Evolutionary conservation across 1,140 invertebrate species (phyloP).

Genomic region (Cyclargus thomasi): DNA sequence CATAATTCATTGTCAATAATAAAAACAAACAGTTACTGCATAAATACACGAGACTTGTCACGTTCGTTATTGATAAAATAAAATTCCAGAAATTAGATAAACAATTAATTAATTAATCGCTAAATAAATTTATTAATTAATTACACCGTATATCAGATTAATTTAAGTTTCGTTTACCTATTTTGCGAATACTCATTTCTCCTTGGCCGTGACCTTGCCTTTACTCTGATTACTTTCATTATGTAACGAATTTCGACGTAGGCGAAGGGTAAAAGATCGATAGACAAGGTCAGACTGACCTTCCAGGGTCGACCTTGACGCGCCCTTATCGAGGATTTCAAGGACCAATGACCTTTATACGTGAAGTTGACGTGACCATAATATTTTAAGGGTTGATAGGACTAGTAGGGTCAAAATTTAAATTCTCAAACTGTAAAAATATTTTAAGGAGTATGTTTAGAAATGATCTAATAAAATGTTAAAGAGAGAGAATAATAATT

Average conservation of each 20-base stretch:
- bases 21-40: too few relatives aligned
- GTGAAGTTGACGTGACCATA: constrained; percentile 7
- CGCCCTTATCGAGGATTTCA: constrained; percentile 25
- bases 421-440: too few relatives aligned
- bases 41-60: background rate
- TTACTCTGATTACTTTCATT: background rate
- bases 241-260: constrained; percentile 4
- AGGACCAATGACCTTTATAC: constrained; percentile 26
- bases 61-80: background rate
- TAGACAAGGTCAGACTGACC: constrained; percentile 32
- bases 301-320: constrained; percentile 29
- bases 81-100: too few relatives aligned
- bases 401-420: background rate
- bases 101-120: too few relatives aligned
- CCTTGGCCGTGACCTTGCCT: background rate
- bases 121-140: too few relatives aligned
- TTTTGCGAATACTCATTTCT: background rate
- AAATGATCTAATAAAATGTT: too few relatives aligned
- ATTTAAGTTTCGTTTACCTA: too few relatives aligned
- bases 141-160: too few relatives aligned
- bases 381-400: background rate
- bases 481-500: too few relatives aligned
- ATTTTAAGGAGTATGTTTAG: too few relatives aligned
- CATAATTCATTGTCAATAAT: background rate
- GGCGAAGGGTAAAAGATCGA: background rate